A percentile compares a stretch with the other conserved stretches of the same genome.
These are phyloP conservation scores for Pinctada fucata DNA, from an alignment of 2,888 invertebrate species.

Conservation along the genomic window DNA sequence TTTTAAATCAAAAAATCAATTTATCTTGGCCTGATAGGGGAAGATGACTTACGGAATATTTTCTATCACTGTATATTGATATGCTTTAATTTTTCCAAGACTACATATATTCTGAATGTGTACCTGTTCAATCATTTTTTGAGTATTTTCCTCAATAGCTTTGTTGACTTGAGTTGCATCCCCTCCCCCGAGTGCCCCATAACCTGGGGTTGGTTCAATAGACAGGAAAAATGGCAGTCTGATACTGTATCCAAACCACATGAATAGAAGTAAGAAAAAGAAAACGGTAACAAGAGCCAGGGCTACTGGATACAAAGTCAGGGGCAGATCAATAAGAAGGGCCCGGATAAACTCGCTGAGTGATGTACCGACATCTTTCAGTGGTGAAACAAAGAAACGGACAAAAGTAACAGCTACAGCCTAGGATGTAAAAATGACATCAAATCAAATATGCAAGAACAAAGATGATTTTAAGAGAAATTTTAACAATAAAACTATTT, in stretches of 20 bases:
- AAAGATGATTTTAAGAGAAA: neutral
- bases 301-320: conserved; percentile 59
- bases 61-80: too few species aligned
- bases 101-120: too few species aligned
- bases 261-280: conserved; percentile 54
- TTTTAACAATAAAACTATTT: neutral
- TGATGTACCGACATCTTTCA: conserved; percentile 60
- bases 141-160: conserved; percentile 41
- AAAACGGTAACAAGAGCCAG: conserved; percentile 46
- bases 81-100: too few species aligned
- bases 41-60: too few species aligned
- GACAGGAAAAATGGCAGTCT: conserved; percentile 55
- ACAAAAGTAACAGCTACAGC: conserved; percentile 65
- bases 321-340: conserved; percentile 57
- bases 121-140: conserved; percentile 49
- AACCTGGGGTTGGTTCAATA: conserved; percentile 46
- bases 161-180: conserved; percentile 11
- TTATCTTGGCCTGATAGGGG: too few species aligned
- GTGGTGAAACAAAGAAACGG: conserved; percentile 62
- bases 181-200: conserved; percentile 29
- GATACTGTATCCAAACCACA: conserved; percentile 60
- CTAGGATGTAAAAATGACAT: conserved; percentile 43
- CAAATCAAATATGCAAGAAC: neutral
- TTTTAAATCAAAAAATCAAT: too few species aligned
- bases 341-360: conserved; percentile 57